Conservation (phyloP, 2,113 vertebrate species). For the Sturnus vulgaris region DNA sequence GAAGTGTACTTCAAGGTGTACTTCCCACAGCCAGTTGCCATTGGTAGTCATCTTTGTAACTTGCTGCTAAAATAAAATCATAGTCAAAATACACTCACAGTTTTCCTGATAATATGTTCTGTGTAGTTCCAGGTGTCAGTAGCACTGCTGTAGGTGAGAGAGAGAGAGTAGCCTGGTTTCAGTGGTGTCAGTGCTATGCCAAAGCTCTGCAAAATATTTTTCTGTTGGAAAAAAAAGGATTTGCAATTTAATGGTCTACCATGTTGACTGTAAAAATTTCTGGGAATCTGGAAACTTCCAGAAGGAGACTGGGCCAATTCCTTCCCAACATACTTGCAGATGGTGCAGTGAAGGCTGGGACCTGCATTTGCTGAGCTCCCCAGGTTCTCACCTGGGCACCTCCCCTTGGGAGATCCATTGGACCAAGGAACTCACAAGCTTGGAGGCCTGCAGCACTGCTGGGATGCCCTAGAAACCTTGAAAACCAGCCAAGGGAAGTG, state of each 20-base stretch:
- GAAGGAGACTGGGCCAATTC: background rate
- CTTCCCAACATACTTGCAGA: background rate
- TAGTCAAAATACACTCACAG: background rate
- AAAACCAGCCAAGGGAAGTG: background rate
- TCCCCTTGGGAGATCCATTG: background rate
- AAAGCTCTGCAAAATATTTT: background rate
- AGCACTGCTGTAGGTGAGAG: background rate
- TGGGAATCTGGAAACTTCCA: background rate
- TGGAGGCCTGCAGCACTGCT: background rate
- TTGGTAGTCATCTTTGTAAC: background rate
- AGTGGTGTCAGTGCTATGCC: background rate
- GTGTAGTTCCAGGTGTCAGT: background rate
- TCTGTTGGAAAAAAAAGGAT: background rate
- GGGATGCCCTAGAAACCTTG: background rate
- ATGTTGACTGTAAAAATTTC: background rate
- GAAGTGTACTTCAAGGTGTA: background rate
- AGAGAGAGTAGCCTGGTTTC: background rate
- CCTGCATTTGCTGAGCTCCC: background rate
- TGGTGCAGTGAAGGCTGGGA: background rate
- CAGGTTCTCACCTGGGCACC: background rate
- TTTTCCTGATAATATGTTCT: background rate
- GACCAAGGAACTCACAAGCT: background rate
- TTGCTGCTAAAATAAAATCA: background rate
- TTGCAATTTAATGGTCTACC: background rate
- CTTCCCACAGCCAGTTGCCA: background rate